Base-by-base conservation (phyloP, 2,113 vertebrate species). In the Taurulus bubalis region DNA sequence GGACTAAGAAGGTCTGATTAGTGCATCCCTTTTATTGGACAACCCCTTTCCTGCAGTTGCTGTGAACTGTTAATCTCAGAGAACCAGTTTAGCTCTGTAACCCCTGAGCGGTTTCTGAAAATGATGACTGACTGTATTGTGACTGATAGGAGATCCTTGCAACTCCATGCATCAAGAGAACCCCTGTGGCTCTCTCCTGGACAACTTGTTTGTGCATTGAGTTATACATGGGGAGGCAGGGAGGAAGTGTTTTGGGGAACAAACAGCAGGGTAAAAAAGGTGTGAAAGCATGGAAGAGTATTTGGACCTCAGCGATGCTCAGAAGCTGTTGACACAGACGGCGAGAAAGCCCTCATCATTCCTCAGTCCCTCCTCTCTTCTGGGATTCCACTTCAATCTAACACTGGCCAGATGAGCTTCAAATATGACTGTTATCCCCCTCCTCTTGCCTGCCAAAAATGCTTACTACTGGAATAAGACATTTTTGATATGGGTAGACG, bases 311-410 rank as follows among this genome's bases (percentile, higher is more conserved):
- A n/a, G 62, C 1, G 24, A 73, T 47, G 26, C 69, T 79, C 24
- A 49, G 49, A 78, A 66, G 38, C 14, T 55, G 51, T 77, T 2
- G 5, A 71, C 60, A 55, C 49, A 18, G 59, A 74, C 38, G 34
- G 28, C 34, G 15, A 62, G 30, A 56, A 77, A 68, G 42, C 28
- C 73, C 55, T 66, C 51, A 34, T n/a, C 22, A 6, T 34, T 45
- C 49, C 15, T 40, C 11, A 6, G 26, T 47, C 28, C 8, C 42
- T 58, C 22, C 14, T 45, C n/a, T 26, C 47, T 49, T 74, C 26
- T 36, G 42, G 56, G 49, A 71, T 71, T 77, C 77, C 71, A 85
- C 62, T 89, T 70, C 67, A 87, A 83, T 83, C 77, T 84, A 82
- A 72, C 87, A 88, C 72, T 80, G 84, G 62, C 38, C 55, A 82